A percentile compares a stretch with the other conserved stretches of the same genome.
Evolutionary conservation across 2,888 invertebrate species (phyloP).

Genomic region (Tenthredo distinguenda): DNA sequence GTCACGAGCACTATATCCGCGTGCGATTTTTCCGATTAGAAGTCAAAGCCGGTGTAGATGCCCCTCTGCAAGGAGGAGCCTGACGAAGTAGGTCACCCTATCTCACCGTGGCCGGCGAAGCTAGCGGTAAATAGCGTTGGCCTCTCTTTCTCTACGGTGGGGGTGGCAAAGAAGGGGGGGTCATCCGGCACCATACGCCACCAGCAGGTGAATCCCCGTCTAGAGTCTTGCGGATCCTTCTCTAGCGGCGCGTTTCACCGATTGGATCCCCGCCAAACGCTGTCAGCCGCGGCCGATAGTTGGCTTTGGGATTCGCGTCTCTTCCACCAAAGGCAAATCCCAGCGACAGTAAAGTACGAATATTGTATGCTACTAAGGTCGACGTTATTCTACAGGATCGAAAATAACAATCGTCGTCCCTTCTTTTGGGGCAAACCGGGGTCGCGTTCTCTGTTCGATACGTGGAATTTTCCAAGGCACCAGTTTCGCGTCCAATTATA

Average conservation of each 20-base stretch:
- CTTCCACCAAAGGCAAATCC: constrained; percentile 23
- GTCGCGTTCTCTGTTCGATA: background rate
- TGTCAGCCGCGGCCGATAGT: background rate
- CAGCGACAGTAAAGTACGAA: background rate
- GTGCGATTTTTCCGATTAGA: constrained; percentile 76
- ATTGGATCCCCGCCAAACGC: constrained; percentile 66
- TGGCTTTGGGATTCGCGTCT: constrained; percentile 3
- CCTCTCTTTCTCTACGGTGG: constrained; percentile 70
- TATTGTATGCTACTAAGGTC: background rate
- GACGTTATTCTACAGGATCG: background rate
- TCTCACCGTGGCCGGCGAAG: constrained; percentile 68
- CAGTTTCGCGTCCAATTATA: constrained; percentile 28
- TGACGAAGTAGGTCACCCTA: constrained; percentile 76
- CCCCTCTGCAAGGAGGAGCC: constrained; percentile 77
- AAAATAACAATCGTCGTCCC: background rate
- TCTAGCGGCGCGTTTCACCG: constrained; percentile 52
- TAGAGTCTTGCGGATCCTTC: constrained; percentile 53
- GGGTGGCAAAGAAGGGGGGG: constrained; percentile 61
- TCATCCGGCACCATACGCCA: constrained; percentile 62
- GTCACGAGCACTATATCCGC: constrained; percentile 62
- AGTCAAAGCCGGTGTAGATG: constrained; percentile 72
- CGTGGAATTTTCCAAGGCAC: constrained; percentile 24
- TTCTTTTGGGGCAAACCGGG: background rate
- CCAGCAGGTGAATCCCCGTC: constrained; percentile 66
- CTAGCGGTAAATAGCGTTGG: constrained; percentile 70